Evolutionary conservation across 2,797 vertebrate genomes (phyloP).

Genomic region (Naso thynnoides): DNA sequence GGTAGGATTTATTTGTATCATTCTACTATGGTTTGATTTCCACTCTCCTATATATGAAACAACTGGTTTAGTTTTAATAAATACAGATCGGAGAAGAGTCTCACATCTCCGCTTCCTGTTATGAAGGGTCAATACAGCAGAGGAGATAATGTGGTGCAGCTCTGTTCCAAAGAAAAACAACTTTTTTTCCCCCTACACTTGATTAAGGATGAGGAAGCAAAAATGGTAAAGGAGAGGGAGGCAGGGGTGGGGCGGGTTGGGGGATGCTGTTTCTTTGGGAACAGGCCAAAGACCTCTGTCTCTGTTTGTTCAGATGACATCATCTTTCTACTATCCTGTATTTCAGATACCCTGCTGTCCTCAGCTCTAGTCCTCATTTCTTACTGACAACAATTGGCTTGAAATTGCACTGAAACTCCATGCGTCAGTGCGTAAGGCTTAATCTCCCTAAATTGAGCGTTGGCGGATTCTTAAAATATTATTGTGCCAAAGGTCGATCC

Average conservation of each 20-base stretch:
- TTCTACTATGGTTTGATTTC: slow-evolving; percentile 24
- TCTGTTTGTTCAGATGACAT: slow-evolving; percentile 86
- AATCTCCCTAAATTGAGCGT: slow-evolving; percentile 29
- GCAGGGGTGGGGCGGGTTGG: slow-evolving; percentile 40
- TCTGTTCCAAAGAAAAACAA: slow-evolving; percentile 69
- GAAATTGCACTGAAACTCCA: slow-evolving; percentile 58
- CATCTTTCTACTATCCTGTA: slow-evolving; percentile 83
- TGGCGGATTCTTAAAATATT: slow-evolving; percentile 20
- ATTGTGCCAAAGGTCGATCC: slow-evolving; percentile 47
- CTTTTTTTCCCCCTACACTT: slow-evolving; percentile 62
- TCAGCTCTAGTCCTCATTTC: slow-evolving; percentile 64
- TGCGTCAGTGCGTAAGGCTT: slow-evolving; percentile 32
- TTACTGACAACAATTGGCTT: slow-evolving; percentile 65
- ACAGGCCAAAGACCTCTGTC: slow-evolving; percentile 78
- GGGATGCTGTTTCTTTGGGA: slow-evolving; percentile 69
- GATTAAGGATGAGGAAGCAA: slow-evolving; percentile 79
- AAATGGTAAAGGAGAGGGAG: slow-evolving; percentile 63
- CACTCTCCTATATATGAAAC: slow-evolving; percentile 1
- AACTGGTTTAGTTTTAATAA: slow-evolving; percentile 6
- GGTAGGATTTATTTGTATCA: slow-evolving; percentile 44
- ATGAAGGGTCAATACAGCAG: slow-evolving; percentile 40
- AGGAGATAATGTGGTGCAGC: slow-evolving; percentile 78
- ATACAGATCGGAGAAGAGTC: slow-evolving; percentile 23
- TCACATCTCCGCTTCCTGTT: slow-evolving; percentile 16
- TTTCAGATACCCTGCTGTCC: slow-evolving; percentile 81